Evolutionary conservation across 2,113 vertebrate species (phyloP), one percentile per base, ranked within the genome.

Genomic region (Casuarius casuarius): DNA sequence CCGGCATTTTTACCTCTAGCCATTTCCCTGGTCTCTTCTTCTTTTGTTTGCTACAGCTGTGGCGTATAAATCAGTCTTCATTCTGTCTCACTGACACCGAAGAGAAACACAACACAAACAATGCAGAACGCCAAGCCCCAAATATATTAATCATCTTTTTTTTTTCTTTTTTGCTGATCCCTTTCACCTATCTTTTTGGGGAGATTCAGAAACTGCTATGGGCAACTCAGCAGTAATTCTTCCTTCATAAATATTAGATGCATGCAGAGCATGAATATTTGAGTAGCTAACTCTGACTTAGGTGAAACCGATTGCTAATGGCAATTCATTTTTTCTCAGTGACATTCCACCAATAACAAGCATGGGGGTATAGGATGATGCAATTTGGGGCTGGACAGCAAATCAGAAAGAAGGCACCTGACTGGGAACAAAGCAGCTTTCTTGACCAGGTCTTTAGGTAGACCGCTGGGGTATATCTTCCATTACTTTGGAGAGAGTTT

Each of bases 21-120:
- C 95, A 95, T 94, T 95, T 95, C 85, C 67, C 92, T 33, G 80
- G 52, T 56, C 5, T 77, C 94, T 67, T 94, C 94, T 97, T 94
- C 95, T 96, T 94, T 98, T 98, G 97, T 97, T 95, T 94, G 94
- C 86, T 98, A 92, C 95, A 97, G 97, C 97, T 97, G 95, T 95
- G 95, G 83, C 89, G 71, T 72, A 94, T 97, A 97, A 97, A 97
- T 97, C 97, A 97, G 92, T 95, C 94, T 97, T 95, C 91, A 93
- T 97, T 96, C 95, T 87, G 82, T 82, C 81, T 87, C 81, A n/a
- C 71, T 96, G 95, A 97, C 96, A 97, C 92, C 94, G 92, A 84
- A 95, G 92, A 92, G 91, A 93, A 96, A 79, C 75, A 46, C 33
- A 73, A 70, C 67, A 94, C 76, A 95, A 97, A 97, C 92, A 96